Evolutionary conservation across 2,113 vertebrate species (phyloP), one percentile per base, ranked within the genome.

Genomic region (Coturnix japonica): DNA sequence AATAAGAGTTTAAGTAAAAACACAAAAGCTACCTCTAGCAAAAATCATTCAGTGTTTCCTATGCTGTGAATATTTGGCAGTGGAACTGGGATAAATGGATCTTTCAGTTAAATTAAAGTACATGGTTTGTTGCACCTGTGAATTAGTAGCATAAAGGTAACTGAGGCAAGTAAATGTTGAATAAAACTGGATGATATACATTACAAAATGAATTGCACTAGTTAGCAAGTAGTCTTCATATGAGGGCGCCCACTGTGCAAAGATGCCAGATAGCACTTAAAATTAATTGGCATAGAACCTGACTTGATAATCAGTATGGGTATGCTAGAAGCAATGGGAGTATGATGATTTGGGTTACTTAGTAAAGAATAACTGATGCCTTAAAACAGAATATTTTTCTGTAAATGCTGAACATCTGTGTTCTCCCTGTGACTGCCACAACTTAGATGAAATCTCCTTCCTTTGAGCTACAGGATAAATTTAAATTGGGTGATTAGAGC

Each of bases 101-200:
- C 49, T 33, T 94, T 81, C 53, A 61, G 66, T 66, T 79, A 74
- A 92, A 91, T 72, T n/a, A 80, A 93, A 84, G 83, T 74, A 20
- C 51, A 86, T 73, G 65, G 69, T 66, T 91, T 95, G 37, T 46
- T 95, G 87, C 83, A 88, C 85, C 87, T 75, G 35, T 89, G 79
- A 94, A 96, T 96, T 91, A 88, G 59, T 39, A 89, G 81, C 47
- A 79, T 91, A 93, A 95, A 90, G 92, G 81, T 80, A 95, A 91
- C 73, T 84, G 94, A 94, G 54, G 81, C 88, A 97, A 90, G 93
- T 96, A 95, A 97, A 87, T 63, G 59, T 41, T 72, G 81, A 92
- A 87, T 94, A 93, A 93, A 93, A 91, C 33, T 47, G 63, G 75
- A 86, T 76, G 47, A 74, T 64, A 41, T 57, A 56, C 51, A 77